phyloP scores from a whole-genome alignment of 2,888 invertebrate genomes.

The Pinctada fucata region DNA sequence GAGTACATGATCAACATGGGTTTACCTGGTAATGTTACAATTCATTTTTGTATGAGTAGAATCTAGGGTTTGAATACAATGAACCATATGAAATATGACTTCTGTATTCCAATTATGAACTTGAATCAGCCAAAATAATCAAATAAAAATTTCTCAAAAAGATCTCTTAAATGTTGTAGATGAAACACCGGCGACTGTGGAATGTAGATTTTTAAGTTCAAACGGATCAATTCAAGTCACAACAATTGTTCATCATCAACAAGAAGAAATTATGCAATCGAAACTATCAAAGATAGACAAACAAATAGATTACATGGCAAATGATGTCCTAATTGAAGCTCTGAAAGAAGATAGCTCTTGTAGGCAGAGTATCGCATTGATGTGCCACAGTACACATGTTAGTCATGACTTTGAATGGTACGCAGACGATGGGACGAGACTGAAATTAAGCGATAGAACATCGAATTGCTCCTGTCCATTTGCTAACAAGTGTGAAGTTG shows the following conservation, averaged over 20 bases:
- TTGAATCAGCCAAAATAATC: too few relatives aligned
- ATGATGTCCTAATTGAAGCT: slow-evolving; percentile 2
- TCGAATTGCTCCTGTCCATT: slow-evolving; percentile 32
- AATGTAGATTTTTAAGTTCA: slow-evolving; percentile 38
- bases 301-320: slow-evolving; percentile 9
- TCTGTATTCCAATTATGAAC: too few relatives aligned
- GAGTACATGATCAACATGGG: slow-evolving; percentile 36
- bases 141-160: too few relatives aligned
- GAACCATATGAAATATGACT: too few relatives aligned
- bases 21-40: slow-evolving; percentile 23
- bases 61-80: too few relatives aligned
- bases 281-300: not conserved
- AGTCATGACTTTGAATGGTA: not conserved
- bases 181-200: slow-evolving; percentile 32
- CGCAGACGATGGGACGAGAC: not conserved
- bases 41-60: not conserved
- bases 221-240: not conserved
- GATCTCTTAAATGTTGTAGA: not conserved
- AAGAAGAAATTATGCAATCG: slow-evolving; percentile 20
- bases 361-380: slow-evolving; percentile 17
- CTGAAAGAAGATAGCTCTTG: slow-evolving; percentile 22
- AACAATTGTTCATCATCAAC: slow-evolving; percentile 44
- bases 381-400: slow-evolving; percentile 17
- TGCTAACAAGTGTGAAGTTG: slow-evolving; percentile 28
- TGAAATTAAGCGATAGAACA: not conserved